phyloP scores from a whole-genome alignment of 2,113 vertebrate genomes.

The Sylvia atricapilla region DNA sequence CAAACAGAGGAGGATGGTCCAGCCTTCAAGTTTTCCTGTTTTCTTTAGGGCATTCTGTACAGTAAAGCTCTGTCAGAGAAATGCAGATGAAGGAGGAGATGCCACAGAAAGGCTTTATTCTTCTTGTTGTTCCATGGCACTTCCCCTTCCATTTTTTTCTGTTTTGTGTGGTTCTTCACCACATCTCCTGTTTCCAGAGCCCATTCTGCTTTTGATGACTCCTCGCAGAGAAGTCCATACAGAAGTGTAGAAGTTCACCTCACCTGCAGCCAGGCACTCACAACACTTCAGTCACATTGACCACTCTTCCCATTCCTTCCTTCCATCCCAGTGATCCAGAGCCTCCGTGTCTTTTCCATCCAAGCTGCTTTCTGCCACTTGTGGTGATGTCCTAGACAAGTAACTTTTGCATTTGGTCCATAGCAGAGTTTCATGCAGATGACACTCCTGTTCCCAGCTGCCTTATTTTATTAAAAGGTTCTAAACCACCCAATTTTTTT shows the following conservation, averaged over 20 bases:
- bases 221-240: not conserved
- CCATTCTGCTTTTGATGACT: not conserved
- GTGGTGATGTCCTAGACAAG: not conserved
- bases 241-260: not conserved
- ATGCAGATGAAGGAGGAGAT: not conserved
- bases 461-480: not conserved
- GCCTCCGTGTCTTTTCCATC: not conserved
- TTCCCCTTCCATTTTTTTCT: not conserved
- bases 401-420: not conserved
- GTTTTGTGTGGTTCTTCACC: not conserved
- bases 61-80: not conserved
- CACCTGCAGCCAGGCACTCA: not conserved
- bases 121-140: not conserved
- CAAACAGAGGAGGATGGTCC: not conserved
- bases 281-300: not conserved
- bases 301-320: not conserved
- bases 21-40: not conserved
- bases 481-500: not conserved
- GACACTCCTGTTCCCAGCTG: not conserved
- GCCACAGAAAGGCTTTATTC: not conserved
- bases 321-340: not conserved
- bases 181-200: not conserved
- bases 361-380: not conserved
- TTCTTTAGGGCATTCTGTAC: not conserved
- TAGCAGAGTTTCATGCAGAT: not conserved